phyloP scores from a whole-genome alignment of 2,797 vertebrate species.

The Discoglossus pictus region DNA sequence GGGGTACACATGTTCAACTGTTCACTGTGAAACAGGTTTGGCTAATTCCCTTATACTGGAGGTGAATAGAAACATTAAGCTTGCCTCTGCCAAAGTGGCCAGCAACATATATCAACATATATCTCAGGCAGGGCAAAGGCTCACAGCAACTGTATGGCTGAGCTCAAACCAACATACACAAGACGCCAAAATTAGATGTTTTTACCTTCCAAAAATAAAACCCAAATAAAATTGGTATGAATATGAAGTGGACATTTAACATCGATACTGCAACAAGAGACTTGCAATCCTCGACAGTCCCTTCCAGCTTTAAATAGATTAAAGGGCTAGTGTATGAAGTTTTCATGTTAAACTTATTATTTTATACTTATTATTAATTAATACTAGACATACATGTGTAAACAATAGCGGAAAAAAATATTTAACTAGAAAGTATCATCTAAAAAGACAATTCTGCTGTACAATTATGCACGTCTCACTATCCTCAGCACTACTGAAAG shows the following conservation, averaged over 20 bases:
- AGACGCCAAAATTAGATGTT: neutral
- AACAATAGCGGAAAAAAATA: too few species aligned
- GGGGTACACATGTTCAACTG: constrained; percentile 12
- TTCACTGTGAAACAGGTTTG: neutral
- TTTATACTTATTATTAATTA: too few species aligned
- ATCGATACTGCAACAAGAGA: neutral
- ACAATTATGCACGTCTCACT: too few species aligned
- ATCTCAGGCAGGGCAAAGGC: neutral
- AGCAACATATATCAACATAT: neutral
- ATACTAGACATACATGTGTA: too few species aligned
- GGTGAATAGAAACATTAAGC: too few species aligned
- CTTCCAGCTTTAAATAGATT: constrained; percentile 5
- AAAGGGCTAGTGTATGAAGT: too few species aligned
- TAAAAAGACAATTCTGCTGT: too few species aligned
- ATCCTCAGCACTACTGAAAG: too few species aligned
- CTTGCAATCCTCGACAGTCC: neutral
- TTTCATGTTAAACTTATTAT: too few species aligned
- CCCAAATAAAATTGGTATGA: neutral
- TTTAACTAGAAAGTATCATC: too few species aligned
- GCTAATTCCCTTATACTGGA: neutral
- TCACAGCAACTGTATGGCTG: neutral
- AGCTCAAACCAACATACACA: neutral
- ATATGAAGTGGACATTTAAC: neutral
- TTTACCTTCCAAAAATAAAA: neutral
- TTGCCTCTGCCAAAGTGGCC: neutral